phyloP scores from a whole-genome alignment of 2,888 invertebrate genomes.

The Drosophila algonquin region DNA sequence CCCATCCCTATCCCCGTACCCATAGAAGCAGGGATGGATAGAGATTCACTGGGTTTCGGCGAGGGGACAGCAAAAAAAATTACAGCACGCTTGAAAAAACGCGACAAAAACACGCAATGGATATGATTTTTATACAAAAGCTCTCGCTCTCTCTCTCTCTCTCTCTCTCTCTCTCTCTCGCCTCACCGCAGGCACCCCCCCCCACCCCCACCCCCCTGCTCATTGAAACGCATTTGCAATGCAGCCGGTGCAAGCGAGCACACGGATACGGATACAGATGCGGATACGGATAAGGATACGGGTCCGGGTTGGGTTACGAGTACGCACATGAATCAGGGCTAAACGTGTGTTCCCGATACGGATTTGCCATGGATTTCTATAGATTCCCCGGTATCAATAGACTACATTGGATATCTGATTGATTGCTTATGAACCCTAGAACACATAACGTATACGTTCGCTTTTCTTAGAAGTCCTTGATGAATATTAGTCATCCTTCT shows the following conservation, averaged over 20 bases:
- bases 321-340: background rate
- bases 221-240: conserved; percentile 70
- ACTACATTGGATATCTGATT: too few relatives aligned
- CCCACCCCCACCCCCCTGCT: too few relatives aligned
- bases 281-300: background rate
- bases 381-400: too few relatives aligned
- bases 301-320: background rate
- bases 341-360: background rate
- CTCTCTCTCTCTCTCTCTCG: too few relatives aligned
- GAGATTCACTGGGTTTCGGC: conserved; percentile 22
- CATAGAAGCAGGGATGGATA: background rate
- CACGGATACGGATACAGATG: conserved; percentile 13
- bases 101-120: conserved; percentile 78
- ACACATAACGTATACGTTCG: too few relatives aligned
- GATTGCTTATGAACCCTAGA: too few relatives aligned
- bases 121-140: conserved; percentile 76
- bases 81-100: conserved; percentile 76
- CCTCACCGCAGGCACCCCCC: too few relatives aligned
- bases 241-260: conserved; percentile 29
- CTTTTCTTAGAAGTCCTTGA: too few relatives aligned
- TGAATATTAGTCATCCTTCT: too few relatives aligned
- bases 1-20: conserved; percentile 33
- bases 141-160: conserved; percentile 23
- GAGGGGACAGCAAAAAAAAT: conserved; percentile 66
- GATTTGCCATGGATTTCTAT: too few relatives aligned